Conservation (phyloP, 2,888 invertebrate genomes). For the Chrysomela aeneicollis region DNA sequence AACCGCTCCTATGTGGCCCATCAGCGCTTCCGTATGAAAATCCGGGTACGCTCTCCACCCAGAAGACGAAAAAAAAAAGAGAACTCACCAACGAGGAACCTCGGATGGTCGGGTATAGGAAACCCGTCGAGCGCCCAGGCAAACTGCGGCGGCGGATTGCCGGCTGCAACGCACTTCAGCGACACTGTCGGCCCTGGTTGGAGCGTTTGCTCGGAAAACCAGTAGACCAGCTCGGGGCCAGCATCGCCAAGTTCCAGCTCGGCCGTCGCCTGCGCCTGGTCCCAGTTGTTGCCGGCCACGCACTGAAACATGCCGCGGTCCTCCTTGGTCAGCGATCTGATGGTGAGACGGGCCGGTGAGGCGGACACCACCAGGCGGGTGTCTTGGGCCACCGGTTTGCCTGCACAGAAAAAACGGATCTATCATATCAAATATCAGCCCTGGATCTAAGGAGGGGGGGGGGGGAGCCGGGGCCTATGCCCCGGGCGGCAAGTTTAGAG, state of each 20-base stretch:
- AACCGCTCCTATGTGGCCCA: too few relatives aligned
- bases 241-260: conserved; percentile 86
- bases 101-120: conserved; percentile 68
- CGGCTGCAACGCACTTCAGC: conserved; percentile 92
- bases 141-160: conserved; percentile 92
- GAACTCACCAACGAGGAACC: conserved; percentile 76
- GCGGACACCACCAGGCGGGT: conserved; percentile 57
- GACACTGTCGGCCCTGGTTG: conserved; percentile 92
- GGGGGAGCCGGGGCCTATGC: too few relatives aligned
- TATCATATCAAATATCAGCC: too few relatives aligned
- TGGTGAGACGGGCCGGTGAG: conserved; percentile 59
- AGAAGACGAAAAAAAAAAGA: too few relatives aligned
- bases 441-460: too few relatives aligned
- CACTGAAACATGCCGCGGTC: conserved; percentile 95
- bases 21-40: too few relatives aligned
- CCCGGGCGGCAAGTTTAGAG: too few relatives aligned
- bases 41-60: background rate
- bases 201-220: conserved; percentile 91
- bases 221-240: conserved; percentile 87
- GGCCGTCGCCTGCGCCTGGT: conserved; percentile 83
- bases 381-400: conserved; percentile 60
- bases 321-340: conserved; percentile 75
- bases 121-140: conserved; percentile 91
- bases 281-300: conserved; percentile 83
- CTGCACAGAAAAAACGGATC: conserved; percentile 30